Evolutionary conservation across 2,888 invertebrate genomes (phyloP).

Genomic region (Trilocha varians): DNA sequence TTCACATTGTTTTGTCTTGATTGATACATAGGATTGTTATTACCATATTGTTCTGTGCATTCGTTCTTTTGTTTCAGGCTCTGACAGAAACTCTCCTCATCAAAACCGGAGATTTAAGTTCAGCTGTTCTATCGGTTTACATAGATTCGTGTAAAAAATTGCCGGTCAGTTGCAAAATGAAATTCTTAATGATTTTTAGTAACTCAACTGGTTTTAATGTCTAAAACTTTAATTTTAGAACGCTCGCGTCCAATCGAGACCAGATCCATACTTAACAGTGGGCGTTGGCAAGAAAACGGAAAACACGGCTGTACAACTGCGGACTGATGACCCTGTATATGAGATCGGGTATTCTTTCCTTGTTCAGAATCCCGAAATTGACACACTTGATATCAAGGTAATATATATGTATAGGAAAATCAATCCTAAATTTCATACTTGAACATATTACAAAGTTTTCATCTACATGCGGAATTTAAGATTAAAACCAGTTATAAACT

Average conservation of each 20-base stretch:
- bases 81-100: constrained; percentile 82
- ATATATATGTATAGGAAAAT: no score
- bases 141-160: constrained; percentile 93
- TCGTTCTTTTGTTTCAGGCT: constrained; percentile 63
- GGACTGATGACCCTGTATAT: constrained; percentile 93
- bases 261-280: constrained; percentile 88
- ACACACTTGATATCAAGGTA: constrained; percentile 88
- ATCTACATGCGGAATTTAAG: no score
- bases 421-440: no score
- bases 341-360: constrained; percentile 96
- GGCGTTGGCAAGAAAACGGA: constrained; percentile 84
- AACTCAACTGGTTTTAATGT: not conserved
- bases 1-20: no score
- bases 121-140: constrained; percentile 87
- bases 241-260: constrained; percentile 79
- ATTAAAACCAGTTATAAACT: no score
- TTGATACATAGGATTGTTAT: no score
- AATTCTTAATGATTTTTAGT: no score
- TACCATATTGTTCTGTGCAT: not conserved
- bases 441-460: no score
- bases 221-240: constrained; percentile 55
- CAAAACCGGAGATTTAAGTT: constrained; percentile 82
- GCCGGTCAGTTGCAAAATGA: constrained; percentile 77
- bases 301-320: constrained; percentile 81
- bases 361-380: constrained; percentile 91